Percentiles rank a stretch among this genome's conserved stretches.
phyloP scores from a whole-genome alignment of 2,797 vertebrate species.

The Clarias laeviceps region DNA sequence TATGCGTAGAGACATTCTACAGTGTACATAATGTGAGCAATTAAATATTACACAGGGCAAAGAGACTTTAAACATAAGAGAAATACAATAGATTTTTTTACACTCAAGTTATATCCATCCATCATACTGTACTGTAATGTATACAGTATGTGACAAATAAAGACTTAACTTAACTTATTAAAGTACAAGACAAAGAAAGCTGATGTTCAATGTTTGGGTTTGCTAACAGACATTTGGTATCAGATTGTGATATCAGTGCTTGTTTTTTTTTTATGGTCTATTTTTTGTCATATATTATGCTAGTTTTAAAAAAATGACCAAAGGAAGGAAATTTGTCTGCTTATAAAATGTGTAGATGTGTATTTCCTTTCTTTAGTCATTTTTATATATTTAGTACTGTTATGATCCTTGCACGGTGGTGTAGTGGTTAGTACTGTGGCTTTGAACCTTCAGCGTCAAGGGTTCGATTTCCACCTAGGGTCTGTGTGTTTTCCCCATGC shows the following conservation, averaged over 20 bases:
- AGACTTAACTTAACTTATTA: neutral
- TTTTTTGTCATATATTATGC: neutral
- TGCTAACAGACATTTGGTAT: neutral
- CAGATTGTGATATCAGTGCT: neutral
- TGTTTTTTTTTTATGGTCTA: neutral
- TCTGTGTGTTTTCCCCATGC: too few species aligned
- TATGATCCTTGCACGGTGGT: neutral
- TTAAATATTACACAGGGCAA: neutral
- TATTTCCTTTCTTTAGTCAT: too few species aligned
- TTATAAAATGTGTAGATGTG: neutral
- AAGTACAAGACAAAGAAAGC: neutral
- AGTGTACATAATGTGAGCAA: neutral
- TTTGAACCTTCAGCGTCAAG: too few species aligned
- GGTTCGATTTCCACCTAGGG: too few species aligned
- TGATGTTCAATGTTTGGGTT: neutral
- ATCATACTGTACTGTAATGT: too few species aligned
- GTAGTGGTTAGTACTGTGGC: too few species aligned
- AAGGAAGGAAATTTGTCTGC: neutral
- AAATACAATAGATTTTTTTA: neutral
- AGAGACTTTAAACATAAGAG: slow-evolving; percentile 1
- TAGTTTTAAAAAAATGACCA: neutral
- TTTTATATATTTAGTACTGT: neutral
- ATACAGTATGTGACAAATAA: too few species aligned
- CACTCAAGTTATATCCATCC: too few species aligned
- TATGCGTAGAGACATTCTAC: neutral